phyloP scores from a whole-genome alignment of 2,888 invertebrate genomes.

The Dicyrtoma fusca region DNA sequence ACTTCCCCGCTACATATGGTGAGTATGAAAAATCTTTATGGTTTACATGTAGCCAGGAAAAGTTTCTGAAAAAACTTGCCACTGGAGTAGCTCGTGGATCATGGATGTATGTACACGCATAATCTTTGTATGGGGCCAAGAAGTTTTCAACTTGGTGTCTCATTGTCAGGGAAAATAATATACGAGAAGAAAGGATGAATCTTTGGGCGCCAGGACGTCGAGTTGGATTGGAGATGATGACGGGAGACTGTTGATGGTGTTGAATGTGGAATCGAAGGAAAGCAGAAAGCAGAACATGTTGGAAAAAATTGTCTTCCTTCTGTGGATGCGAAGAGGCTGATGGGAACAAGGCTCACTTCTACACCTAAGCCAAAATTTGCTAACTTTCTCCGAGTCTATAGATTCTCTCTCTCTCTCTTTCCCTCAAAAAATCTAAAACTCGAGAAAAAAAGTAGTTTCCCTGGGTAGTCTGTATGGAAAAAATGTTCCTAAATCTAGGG shows the following conservation, averaged over 20 bases:
- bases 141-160: conserved; percentile 15
- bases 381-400: too few relatives aligned
- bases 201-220: neutral
- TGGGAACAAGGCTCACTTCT: too few relatives aligned
- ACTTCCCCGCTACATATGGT: neutral
- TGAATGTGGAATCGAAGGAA: conserved; percentile 19
- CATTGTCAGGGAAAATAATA: conserved; percentile 13
- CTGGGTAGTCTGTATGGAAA: too few relatives aligned
- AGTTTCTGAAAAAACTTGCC: conserved; percentile 4
- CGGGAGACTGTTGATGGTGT: conserved; percentile 21
- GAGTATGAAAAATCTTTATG: neutral
- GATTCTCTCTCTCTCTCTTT: too few relatives aligned
- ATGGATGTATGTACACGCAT: neutral
- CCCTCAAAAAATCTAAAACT: too few relatives aligned
- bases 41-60: neutral
- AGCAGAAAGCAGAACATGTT: neutral
- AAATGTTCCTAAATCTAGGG: too few relatives aligned
- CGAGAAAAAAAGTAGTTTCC: too few relatives aligned
- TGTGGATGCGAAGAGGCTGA: neutral
- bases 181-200: conserved; percentile 1
- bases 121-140: neutral
- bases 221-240: conserved; percentile 20
- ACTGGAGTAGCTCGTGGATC: too few relatives aligned
- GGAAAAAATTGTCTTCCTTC: conserved; percentile 10
- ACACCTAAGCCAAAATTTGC: too few relatives aligned